Base-by-base conservation (phyloP, 2,797 vertebrate genomes). In the Microctenopoma stevenorrisi region DNA sequence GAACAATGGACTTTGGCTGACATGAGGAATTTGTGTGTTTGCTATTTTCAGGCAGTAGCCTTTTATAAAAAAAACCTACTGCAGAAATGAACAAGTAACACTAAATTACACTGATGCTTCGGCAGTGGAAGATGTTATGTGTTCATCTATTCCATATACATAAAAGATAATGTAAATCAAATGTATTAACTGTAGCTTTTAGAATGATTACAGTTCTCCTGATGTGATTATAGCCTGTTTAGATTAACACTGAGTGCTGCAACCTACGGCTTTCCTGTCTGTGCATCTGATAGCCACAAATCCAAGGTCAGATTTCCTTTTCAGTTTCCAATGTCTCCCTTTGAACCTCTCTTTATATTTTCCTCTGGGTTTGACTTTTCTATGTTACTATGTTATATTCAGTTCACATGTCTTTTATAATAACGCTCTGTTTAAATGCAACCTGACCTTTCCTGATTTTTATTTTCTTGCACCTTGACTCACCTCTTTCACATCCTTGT, bases 401-500 rank as follows among this genome's bases (percentile, higher is more conserved):
- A 54, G 22, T 64, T 68, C 16, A 28, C 22, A 54, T 61, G 46
- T 64, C 54, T 25, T 35, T 25, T 30, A 68, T 55, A 10, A 5
- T 52, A 72, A 69, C 53, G 48, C 44, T 66, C 63, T 59, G 25
- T 51, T 54, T 62, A 47, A 60, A 22, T 59, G 33, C 28, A 71
- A 52, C 46, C 48, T 63, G 61, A 44, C 42, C 50, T 58, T 56
- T 48, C 38, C n/a, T 2, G 7, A 15, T 15, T 48, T 73, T 71
- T 43, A 59, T 59, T 68, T 70, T 1, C 61, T 61, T 57, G 43
- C 33, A 35, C 40, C 33, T 61, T 26, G 12, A 58, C 56, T 72
- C 49, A 30, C 48, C 7, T 78, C 50, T 55, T 22, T 37, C 65
- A 49, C 48, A 35, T 33, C 35, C 15, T 56, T 33, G 59, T 66